A percentile compares a stretch with the other conserved stretches of the same genome.
Evolutionary conservation across 2,113 vertebrate genomes (phyloP).

Genomic region (zebrafish (Danio rerio)): DNA sequence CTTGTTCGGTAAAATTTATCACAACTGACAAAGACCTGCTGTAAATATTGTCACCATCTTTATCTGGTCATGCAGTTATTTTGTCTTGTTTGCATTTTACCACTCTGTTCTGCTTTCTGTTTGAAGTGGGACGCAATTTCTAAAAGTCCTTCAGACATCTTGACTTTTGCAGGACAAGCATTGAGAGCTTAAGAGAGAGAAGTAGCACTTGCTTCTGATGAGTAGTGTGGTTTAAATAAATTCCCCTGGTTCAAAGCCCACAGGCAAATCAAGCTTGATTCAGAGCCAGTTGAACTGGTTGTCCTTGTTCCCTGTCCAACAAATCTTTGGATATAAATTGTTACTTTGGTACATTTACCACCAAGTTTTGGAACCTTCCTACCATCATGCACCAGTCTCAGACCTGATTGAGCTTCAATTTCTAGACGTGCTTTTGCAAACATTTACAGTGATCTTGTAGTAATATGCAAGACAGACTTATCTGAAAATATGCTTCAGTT

Average conservation of each 20-base stretch:
- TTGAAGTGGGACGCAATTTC: constrained; percentile 63
- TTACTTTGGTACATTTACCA: background rate
- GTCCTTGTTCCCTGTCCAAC: constrained; percentile 14
- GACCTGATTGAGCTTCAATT: background rate
- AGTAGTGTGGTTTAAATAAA: constrained; percentile 37
- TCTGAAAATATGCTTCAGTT: no score
- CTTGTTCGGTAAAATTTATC: background rate
- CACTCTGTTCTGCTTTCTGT: constrained; percentile 55
- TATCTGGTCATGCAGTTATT: background rate
- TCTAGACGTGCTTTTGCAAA: background rate
- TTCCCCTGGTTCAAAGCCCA: constrained; percentile 27
- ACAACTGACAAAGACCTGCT: background rate
- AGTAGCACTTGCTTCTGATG: constrained; percentile 49
- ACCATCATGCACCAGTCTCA: background rate
- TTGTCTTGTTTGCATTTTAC: constrained; percentile 41
- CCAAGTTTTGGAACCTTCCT: background rate
- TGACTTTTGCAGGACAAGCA: constrained; percentile 47
- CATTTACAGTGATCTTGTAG: background rate
- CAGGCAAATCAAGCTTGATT: constrained; percentile 38
- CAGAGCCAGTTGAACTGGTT: background rate
- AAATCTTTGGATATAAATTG: constrained; percentile 2
- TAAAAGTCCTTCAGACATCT: constrained; percentile 48
- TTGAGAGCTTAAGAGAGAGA: constrained; percentile 2
- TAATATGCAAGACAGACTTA: background rate
- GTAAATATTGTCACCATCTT: constrained; percentile 8